Evolutionary conservation across 2,797 vertebrate species (phyloP).

Genomic region (Tinamus major): DNA sequence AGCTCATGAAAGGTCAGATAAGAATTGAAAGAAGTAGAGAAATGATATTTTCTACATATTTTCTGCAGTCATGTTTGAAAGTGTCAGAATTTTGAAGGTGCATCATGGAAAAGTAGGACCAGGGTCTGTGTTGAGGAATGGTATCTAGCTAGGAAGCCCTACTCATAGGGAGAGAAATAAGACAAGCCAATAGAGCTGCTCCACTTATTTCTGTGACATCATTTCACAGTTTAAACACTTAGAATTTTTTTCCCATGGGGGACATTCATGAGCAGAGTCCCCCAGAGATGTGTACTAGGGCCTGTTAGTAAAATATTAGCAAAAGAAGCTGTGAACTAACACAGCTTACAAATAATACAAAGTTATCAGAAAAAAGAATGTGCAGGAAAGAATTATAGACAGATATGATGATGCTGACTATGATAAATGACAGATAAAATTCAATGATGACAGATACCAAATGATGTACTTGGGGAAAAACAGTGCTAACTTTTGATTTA

Average conservation of each 20-base stretch:
- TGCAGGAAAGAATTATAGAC: not conserved
- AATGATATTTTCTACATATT: not conserved
- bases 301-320: not conserved
- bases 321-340: not conserved
- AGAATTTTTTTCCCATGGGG: not conserved
- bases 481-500: not conserved
- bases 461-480: not conserved
- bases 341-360: not conserved
- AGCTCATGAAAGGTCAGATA: not conserved
- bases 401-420: not conserved
- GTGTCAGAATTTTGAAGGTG: not conserved
- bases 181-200: not conserved
- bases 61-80: not conserved
- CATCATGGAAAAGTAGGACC: not conserved
- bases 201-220: not conserved
- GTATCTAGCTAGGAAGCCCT: not conserved
- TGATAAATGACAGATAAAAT: not conserved
- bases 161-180: not conserved
- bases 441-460: not conserved
- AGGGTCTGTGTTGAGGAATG: not conserved
- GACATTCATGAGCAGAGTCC: not conserved
- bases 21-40: not conserved
- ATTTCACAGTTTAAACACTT: not conserved
- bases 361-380: not conserved
- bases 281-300: fast-evolving